Percentiles rank a stretch among this genome's conserved stretches.
These are phyloP conservation scores for Equus quagga DNA, from an alignment of 2,113 vertebrate species.

Conservation along the genomic window DNA sequence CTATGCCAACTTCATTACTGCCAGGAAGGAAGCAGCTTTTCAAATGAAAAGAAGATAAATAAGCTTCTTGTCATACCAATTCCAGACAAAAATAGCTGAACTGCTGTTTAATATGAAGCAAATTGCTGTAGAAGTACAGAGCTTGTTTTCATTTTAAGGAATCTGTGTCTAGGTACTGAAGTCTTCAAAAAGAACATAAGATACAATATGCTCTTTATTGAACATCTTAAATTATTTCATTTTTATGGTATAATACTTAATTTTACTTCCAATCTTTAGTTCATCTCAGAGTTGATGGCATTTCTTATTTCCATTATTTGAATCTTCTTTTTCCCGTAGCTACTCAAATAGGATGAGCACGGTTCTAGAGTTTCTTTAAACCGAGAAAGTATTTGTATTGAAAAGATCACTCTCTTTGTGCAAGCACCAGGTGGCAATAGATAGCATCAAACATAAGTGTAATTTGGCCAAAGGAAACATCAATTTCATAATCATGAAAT, in stretches of 20 bases:
- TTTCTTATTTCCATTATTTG: slow-evolving; percentile 1
- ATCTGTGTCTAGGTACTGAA: not conserved
- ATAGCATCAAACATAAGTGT: not conserved
- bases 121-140: not conserved
- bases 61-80: slow-evolving; percentile 51
- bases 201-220: not conserved
- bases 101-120: slow-evolving; percentile 34
- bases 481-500: not conserved
- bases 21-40: slow-evolving; percentile 70
- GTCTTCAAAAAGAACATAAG: not conserved
- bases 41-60: slow-evolving; percentile 69
- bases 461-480: not conserved
- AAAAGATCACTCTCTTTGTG: not conserved
- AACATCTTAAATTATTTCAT: not conserved
- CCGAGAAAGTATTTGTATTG: not conserved
- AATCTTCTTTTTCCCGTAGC: not conserved
- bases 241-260: not conserved
- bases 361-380: not conserved
- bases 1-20: slow-evolving; percentile 68
- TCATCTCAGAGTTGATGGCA: not conserved
- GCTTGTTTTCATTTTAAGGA: slow-evolving; percentile 50
- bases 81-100: slow-evolving; percentile 63
- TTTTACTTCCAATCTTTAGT: not conserved
- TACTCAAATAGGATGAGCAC: not conserved
- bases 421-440: not conserved